Evolutionary conservation across 2,888 invertebrate genomes (phyloP).

Genomic region (Drosophila paramelanica): DNA sequence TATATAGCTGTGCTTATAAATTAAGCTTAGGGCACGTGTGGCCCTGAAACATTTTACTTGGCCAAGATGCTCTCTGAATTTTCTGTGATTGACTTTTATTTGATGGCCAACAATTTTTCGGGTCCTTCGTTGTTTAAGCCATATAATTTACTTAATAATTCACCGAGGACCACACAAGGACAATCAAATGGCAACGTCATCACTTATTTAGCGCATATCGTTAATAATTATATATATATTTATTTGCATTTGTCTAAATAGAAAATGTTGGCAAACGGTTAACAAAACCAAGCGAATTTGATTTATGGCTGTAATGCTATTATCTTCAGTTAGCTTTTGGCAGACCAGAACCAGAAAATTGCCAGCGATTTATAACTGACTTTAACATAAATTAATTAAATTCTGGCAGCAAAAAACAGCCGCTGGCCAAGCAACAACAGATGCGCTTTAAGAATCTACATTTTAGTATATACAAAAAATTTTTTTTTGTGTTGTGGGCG

Average conservation of each 20-base stretch:
- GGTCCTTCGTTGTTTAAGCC: conserved; percentile 35
- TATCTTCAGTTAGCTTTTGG: conserved; percentile 1
- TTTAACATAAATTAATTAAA: conserved; percentile 34
- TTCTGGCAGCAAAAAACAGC: background rate
- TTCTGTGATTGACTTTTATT: conserved; percentile 11
- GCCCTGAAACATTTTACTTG: conserved; percentile 45
- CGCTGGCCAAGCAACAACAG: background rate
- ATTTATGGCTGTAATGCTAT: conserved; percentile 28
- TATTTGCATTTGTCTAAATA: background rate
- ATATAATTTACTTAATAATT: conserved; percentile 72
- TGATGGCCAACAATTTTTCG: conserved; percentile 26
- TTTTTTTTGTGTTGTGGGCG: conserved; percentile 4
- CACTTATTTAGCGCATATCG: conserved; percentile 42
- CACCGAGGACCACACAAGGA: background rate
- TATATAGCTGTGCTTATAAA: conserved; percentile 38
- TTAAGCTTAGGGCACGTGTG: conserved; percentile 28
- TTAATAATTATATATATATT: background rate
- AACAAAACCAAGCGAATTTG: background rate
- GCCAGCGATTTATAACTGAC: conserved; percentile 26
- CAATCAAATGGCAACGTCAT: conserved; percentile 18
- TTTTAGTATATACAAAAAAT: conserved; percentile 5
- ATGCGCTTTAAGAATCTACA: background rate
- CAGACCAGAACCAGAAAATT: conserved; percentile 2
- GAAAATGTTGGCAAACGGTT: background rate
- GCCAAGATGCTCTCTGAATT: conserved; percentile 11